These are phyloP conservation scores for Grammomys dolichurus DNA, from an alignment of 2,113 vertebrate genomes.

Conservation along the genomic window DNA sequence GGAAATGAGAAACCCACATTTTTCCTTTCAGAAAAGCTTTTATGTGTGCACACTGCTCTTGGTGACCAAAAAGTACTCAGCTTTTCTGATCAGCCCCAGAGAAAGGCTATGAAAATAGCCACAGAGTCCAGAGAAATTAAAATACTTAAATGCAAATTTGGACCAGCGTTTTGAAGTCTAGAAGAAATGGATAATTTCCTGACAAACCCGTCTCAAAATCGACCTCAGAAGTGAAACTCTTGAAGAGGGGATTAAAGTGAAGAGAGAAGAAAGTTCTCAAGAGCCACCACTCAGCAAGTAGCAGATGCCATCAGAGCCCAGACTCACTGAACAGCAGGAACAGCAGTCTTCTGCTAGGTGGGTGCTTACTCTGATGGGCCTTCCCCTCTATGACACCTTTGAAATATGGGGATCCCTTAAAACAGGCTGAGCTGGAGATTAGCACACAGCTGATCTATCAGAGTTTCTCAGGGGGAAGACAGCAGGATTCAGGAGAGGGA, in stretches of 20 bases:
- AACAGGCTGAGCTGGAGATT: background rate
- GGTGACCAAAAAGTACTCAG: background rate
- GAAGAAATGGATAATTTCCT: slow-evolving; percentile 7
- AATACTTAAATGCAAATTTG: background rate
- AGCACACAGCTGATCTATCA: background rate
- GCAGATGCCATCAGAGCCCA: background rate
- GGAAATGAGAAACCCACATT: background rate
- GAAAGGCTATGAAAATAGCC: slow-evolving; percentile 32
- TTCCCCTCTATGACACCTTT: background rate
- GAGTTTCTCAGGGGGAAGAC: background rate
- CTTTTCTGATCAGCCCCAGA: slow-evolving; percentile 10
- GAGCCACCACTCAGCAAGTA: background rate
- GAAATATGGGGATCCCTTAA: background rate
- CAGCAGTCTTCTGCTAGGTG: background rate
- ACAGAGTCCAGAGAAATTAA: background rate
- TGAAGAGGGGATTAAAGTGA: background rate
- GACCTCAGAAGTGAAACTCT: slow-evolving; percentile 13
- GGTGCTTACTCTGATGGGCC: background rate
- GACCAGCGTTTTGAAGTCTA: background rate
- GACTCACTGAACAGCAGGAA: background rate
- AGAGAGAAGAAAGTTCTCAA: background rate
- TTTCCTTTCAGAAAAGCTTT: slow-evolving; percentile 16
- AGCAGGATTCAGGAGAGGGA: background rate
- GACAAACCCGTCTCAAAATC: background rate
- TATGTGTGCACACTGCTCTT: background rate